Conservation (phyloP, 2,888 invertebrate species). For the Caenorhabditis zanzibari region DNA sequence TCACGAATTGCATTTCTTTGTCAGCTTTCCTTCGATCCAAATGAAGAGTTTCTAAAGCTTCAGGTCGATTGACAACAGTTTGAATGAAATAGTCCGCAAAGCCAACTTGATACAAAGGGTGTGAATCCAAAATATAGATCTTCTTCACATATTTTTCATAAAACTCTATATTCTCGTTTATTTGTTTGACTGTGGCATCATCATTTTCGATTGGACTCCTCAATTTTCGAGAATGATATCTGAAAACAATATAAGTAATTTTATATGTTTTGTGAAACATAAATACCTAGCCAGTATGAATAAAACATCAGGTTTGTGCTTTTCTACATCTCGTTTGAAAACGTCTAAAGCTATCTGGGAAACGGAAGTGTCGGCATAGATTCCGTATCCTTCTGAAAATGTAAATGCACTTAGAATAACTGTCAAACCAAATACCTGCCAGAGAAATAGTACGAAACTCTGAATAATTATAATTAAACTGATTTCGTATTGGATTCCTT, state of each 20-base stretch:
- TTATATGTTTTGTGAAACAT: not conserved
- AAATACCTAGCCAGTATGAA: not conserved
- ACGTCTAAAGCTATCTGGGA: not conserved
- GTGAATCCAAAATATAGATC: slow-evolving; percentile 20
- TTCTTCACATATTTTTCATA: slow-evolving; percentile 24
- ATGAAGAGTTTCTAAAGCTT: slow-evolving; percentile 15
- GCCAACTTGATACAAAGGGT: not conserved
- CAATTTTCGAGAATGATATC: not conserved
- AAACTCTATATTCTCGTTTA: slow-evolving; percentile 2
- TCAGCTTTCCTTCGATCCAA: slow-evolving; percentile 21
- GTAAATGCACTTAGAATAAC: not conserved
- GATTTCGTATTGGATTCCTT: not conserved
- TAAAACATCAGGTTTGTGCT: slow-evolving; percentile 15
- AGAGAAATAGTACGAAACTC: slow-evolving; percentile 21
- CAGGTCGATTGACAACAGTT: not conserved
- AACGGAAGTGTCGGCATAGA: not conserved
- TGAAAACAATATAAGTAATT: not conserved
- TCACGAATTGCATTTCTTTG: slow-evolving; percentile 6
- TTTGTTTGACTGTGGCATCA: not conserved
- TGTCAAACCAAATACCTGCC: not conserved
- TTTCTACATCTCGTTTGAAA: not conserved
- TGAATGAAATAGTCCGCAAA: slow-evolving; percentile 15
- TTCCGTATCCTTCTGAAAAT: slow-evolving; percentile 11
- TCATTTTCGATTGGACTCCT: not conserved
- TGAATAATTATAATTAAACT: slow-evolving; percentile 39